Evolutionary conservation across 2,888 invertebrate genomes (phyloP).

Genomic region (Agrenia bidenticulata): DNA sequence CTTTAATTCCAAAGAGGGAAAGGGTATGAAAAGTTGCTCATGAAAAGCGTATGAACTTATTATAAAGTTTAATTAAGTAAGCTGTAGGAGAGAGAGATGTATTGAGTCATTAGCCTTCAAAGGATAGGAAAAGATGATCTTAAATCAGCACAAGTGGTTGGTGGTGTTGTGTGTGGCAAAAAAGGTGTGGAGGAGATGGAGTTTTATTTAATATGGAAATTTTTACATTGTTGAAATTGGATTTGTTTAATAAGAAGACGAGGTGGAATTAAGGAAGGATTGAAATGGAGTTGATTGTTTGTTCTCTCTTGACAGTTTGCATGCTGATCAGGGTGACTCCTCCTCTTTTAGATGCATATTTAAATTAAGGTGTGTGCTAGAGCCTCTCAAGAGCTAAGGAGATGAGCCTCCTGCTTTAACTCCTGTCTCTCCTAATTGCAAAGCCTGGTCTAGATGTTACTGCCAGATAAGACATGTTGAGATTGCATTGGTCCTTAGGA

Average conservation of each 20-base stretch:
- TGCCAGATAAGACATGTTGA: not conserved
- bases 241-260: slow-evolving; percentile 5
- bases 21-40: too few species aligned
- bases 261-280: slow-evolving; percentile 8
- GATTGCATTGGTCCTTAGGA: too few species aligned
- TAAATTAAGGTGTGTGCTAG: slow-evolving; percentile 12
- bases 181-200: too few species aligned
- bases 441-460: slow-evolving; percentile 3
- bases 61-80: too few species aligned
- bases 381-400: not conserved
- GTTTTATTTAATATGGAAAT: too few species aligned
- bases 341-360: slow-evolving; percentile 7
- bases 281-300: slow-evolving; percentile 28
- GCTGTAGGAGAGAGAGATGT: too few species aligned
- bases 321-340: slow-evolving; percentile 14
- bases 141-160: too few species aligned
- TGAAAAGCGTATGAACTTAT: too few species aligned
- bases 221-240: slow-evolving; percentile 8
- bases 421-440: slow-evolving; percentile 9
- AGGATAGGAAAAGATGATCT: too few species aligned
- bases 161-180: too few species aligned
- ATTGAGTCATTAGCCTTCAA: too few species aligned
- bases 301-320: slow-evolving; percentile 30
- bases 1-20: too few species aligned
- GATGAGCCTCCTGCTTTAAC: slow-evolving; percentile 4